Evolutionary conservation across 2,888 invertebrate species (phyloP).

Genomic region (Drosophila austrosaltans): DNA sequence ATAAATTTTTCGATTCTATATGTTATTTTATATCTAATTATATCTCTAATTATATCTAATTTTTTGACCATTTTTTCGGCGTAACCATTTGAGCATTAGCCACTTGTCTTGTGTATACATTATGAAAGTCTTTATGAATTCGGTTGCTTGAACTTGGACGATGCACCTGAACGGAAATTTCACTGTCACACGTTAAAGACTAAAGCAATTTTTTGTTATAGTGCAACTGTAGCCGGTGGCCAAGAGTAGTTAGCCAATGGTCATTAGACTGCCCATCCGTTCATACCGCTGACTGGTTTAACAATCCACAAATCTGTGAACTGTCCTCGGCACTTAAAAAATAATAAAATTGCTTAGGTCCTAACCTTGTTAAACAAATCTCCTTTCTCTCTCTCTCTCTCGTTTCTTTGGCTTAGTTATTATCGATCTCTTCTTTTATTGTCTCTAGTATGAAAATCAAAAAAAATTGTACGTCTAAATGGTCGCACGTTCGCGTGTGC

Average conservation of each 20-base stretch:
- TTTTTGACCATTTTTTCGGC: background rate
- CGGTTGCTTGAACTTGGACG: background rate
- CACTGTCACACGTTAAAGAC: slow-evolving; percentile 35
- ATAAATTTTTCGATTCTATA: too few species aligned
- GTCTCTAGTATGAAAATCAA: background rate
- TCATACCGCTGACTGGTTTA: slow-evolving; percentile 47
- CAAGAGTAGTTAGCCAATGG: slow-evolving; percentile 13
- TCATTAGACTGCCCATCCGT: slow-evolving; percentile 28
- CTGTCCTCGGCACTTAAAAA: slow-evolving; percentile 41
- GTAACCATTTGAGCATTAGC: background rate
- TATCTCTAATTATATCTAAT: too few species aligned
- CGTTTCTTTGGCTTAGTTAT: slow-evolving; percentile 28
- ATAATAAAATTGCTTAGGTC: slow-evolving; percentile 56
- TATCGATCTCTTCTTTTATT: background rate
- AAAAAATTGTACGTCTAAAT: slow-evolving; percentile 30
- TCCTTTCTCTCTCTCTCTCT: slow-evolving; percentile 43
- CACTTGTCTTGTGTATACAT: background rate
- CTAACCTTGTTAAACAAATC: slow-evolving; percentile 23
- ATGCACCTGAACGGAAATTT: slow-evolving; percentile 31
- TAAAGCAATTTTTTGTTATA: slow-evolving; percentile 23
- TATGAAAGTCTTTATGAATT: slow-evolving; percentile 1
- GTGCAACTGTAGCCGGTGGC: slow-evolving; percentile 17
- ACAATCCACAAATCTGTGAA: slow-evolving; percentile 26
- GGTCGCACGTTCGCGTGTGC: slow-evolving; percentile 53
- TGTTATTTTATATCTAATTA: too few species aligned